Conservation (phyloP, 2,888 invertebrate species). For the Catotricha subobsoleta region DNA sequence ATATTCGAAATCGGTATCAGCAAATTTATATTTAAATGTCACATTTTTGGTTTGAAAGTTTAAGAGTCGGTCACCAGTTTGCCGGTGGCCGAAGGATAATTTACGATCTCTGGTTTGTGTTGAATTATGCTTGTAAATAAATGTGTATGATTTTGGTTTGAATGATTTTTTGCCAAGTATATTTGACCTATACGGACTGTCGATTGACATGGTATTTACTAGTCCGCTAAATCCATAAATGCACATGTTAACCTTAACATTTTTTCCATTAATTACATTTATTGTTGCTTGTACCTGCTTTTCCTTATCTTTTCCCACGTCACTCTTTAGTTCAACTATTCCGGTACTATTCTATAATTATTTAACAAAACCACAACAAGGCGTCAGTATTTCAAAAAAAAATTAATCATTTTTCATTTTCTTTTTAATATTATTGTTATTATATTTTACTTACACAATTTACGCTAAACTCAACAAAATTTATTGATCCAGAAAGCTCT, state of each 20-base stretch:
- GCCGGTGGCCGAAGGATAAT: not conserved
- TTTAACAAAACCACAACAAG: no score
- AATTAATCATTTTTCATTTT: not conserved
- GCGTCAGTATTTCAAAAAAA: not conserved
- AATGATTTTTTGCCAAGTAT: not conserved
- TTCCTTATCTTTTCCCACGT: not conserved
- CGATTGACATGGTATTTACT: not conserved
- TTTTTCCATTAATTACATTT: not conserved
- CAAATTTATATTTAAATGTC: no score
- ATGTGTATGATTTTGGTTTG: slow-evolving; percentile 1
- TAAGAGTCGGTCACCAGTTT: not conserved
- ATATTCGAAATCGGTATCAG: no score
- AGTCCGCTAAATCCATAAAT: not conserved
- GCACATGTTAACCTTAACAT: not conserved
- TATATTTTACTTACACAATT: slow-evolving; percentile 1
- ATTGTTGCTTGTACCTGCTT: not conserved
- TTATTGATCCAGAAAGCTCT: not conserved
- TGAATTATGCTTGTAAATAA: slow-evolving; percentile 2
- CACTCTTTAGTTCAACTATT: not conserved
- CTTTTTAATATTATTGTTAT: not conserved
- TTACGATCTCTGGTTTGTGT: not conserved
- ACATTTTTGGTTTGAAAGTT: no score
- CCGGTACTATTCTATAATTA: not conserved
- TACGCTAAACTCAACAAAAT: not conserved
- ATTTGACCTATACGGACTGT: not conserved